These are phyloP conservation scores for Lamproptera curius DNA, from an alignment of 2,888 invertebrate genomes.

Conservation along the genomic window DNA sequence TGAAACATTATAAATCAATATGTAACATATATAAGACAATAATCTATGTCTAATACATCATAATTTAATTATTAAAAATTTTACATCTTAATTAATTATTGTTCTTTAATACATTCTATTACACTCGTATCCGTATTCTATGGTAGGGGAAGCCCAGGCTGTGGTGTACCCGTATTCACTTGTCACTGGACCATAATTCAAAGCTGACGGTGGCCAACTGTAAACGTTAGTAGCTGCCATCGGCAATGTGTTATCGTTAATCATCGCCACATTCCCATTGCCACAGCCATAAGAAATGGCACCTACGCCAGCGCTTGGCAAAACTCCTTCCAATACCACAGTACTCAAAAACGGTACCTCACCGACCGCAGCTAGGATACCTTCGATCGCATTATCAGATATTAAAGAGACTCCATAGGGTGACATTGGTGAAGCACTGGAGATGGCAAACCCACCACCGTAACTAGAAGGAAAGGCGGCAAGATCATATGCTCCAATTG, in stretches of 20 bases:
- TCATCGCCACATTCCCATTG: conserved; percentile 37
- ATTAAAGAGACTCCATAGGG: conserved; percentile 43
- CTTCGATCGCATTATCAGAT: conserved; percentile 48
- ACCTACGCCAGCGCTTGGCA: conserved; percentile 44
- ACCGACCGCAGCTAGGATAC: conserved; percentile 39
- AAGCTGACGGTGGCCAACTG: conserved; percentile 11
- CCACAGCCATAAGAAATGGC: conserved; percentile 45
- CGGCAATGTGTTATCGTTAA: conserved; percentile 30
- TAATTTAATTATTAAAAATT: too few relatives aligned
- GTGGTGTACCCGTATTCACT: conserved; percentile 9
- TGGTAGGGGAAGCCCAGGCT: conserved; percentile 1
- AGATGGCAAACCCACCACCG: conserved; percentile 41
- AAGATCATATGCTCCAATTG: conserved; percentile 5
- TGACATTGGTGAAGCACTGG: conserved; percentile 40
- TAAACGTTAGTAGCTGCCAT: conserved; percentile 18
- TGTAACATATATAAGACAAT: too few relatives aligned
- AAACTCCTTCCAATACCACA: conserved; percentile 39
- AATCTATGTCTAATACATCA: too few relatives aligned
- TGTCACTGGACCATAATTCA: conserved; percentile 19
- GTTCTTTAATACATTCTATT: too few relatives aligned
- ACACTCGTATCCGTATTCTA: conserved; percentile 3
- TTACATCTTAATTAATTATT: too few relatives aligned
- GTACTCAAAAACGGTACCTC: conserved; percentile 48
- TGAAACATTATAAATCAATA: too few relatives aligned
- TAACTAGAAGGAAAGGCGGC: conserved; percentile 31